These are phyloP conservation scores for Aythya baeri DNA, from an alignment of 2,113 vertebrate species.

Conservation along the genomic window DNA sequence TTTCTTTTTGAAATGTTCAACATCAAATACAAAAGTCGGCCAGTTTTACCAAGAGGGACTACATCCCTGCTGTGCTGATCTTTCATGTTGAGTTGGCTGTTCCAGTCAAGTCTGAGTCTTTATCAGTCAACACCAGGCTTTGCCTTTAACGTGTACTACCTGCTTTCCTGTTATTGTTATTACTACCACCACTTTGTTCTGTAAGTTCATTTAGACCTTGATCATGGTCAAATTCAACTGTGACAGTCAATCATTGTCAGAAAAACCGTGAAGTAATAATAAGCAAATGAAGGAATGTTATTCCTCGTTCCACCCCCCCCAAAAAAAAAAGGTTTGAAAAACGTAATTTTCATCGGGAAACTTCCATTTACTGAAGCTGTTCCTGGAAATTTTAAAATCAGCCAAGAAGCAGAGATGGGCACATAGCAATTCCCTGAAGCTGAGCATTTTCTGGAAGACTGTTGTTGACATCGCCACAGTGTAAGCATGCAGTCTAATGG, in stretches of 20 bases:
- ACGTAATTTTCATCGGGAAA: not conserved
- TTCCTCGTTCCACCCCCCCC: not conserved
- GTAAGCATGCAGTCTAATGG: not conserved
- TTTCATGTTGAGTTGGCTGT: constrained; percentile 23
- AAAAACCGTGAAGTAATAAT: not conserved
- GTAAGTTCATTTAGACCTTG: not conserved
- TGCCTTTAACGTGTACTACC: constrained; percentile 6
- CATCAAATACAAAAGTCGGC: constrained; percentile 28
- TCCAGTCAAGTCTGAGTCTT: constrained; percentile 15
- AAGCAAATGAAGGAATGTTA: constrained; percentile 14
- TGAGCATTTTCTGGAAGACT: not conserved
- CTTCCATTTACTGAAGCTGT: not conserved
- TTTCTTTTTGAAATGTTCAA: constrained; percentile 23
- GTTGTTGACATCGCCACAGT: not conserved
- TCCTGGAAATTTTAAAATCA: not conserved
- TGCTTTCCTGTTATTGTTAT: constrained; percentile 2
- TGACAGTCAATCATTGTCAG: not conserved
- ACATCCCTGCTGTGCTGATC: not conserved
- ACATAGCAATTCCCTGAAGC: not conserved
- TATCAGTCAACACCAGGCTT: constrained; percentile 29
- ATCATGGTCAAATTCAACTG: not conserved
- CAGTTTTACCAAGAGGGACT: constrained; percentile 2
- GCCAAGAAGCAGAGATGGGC: not conserved
- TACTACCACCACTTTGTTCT: not conserved
- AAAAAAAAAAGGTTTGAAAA: not conserved